These are phyloP conservation scores for Ditula angustiorana DNA, from an alignment of 2,888 invertebrate genomes.

Conservation along the genomic window DNA sequence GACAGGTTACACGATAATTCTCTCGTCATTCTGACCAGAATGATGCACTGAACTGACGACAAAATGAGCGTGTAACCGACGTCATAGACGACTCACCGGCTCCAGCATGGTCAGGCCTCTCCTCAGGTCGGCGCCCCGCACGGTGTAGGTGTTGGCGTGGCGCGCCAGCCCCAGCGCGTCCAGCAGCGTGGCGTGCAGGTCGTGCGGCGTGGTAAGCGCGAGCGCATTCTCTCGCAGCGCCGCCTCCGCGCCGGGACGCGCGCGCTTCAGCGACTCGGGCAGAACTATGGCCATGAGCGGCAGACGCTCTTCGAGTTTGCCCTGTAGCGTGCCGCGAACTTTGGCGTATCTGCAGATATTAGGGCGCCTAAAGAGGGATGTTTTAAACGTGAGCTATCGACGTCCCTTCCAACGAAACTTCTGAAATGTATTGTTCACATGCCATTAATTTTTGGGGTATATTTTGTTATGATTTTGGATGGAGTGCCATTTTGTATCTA, in stretches of 20 bases:
- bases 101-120: constrained; percentile 87
- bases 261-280: constrained; percentile 88
- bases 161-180: constrained; percentile 86
- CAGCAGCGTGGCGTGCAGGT: constrained; percentile 92
- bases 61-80: too few relatives aligned
- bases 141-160: constrained; percentile 64
- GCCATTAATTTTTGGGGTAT: too few relatives aligned
- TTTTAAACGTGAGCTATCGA: too few relatives aligned
- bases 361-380: too few relatives aligned
- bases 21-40: too few relatives aligned
- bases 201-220: constrained; percentile 94
- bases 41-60: too few relatives aligned
- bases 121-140: constrained; percentile 79
- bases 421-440: too few relatives aligned
- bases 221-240: constrained; percentile 88
- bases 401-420: too few relatives aligned
- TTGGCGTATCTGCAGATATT: constrained; percentile 91
- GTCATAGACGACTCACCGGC: constrained; percentile 79
- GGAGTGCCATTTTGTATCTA: too few relatives aligned
- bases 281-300: constrained; percentile 94
- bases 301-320: constrained; percentile 95
- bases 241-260: constrained; percentile 85
- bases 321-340: constrained; percentile 94
- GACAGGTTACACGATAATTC: too few relatives aligned
- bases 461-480: too few relatives aligned